Conservation (phyloP, 2,888 invertebrate species). For the Cerceris rybyensis region DNA sequence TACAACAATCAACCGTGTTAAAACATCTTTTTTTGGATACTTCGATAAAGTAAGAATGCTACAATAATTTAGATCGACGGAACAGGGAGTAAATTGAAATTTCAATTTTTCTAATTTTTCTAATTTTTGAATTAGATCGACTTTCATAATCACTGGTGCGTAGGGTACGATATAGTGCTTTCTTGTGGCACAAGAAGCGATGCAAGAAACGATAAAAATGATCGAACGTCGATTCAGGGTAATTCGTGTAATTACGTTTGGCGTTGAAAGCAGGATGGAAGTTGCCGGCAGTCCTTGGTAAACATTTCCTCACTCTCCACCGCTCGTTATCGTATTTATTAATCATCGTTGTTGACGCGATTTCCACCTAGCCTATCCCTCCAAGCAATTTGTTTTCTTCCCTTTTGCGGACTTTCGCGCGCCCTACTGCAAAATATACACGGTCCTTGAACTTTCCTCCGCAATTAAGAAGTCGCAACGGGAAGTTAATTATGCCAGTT, state of each 20-base stretch:
- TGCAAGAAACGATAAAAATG: neutral
- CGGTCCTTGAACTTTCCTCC: slow-evolving; percentile 48
- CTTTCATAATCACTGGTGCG: no score
- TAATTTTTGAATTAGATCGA: no score
- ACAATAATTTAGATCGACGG: no score
- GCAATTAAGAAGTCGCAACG: slow-evolving; percentile 54
- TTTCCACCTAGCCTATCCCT: slow-evolving; percentile 13
- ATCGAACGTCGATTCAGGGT: neutral
- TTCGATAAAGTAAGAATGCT: no score
- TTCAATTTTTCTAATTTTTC: no score
- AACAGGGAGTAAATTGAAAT: no score
- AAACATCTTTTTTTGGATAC: no score
- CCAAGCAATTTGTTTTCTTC: neutral
- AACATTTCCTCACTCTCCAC: slow-evolving; percentile 7
- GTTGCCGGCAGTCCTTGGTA: slow-evolving; percentile 10
- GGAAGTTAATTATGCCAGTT: slow-evolving; percentile 59
- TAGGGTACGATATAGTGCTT: no score
- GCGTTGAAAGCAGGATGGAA: slow-evolving; percentile 11
- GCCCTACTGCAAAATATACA: slow-evolving; percentile 27
- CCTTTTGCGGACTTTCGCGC: slow-evolving; percentile 21
- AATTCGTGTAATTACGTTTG: slow-evolving; percentile 19
- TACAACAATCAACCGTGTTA: no score
- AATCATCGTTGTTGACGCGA: slow-evolving; percentile 33
- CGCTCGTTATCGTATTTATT: slow-evolving; percentile 25
- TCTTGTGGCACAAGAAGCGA: no score